Evolutionary conservation across 1,140 invertebrate genomes (phyloP).

Genomic region (Hycleus phaleratus): DNA sequence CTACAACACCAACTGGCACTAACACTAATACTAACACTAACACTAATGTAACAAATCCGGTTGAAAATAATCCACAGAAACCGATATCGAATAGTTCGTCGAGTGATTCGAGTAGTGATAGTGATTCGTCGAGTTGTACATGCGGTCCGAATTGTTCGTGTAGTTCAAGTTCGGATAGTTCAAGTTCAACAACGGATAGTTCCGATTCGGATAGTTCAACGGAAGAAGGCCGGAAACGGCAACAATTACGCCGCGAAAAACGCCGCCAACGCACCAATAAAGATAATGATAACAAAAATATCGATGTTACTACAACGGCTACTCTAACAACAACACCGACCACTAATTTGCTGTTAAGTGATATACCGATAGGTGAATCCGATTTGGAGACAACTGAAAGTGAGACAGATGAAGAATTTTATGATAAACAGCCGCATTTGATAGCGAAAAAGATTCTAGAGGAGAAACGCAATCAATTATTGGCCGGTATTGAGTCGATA

Average conservation of each 20-base stretch:
- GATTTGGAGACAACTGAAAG: slow-evolving; percentile 76
- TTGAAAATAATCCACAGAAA: neutral
- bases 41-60: neutral
- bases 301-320: slow-evolving; percentile 46
- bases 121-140: slow-evolving; percentile 65
- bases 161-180: slow-evolving; percentile 50
- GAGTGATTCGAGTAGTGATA: slow-evolving; percentile 65
- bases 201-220: slow-evolving; percentile 60
- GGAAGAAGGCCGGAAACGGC: slow-evolving; percentile 45
- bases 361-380: slow-evolving; percentile 59
- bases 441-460: slow-evolving; percentile 59
- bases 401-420: slow-evolving; percentile 79
- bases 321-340: slow-evolving; percentile 26
- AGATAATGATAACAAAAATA: slow-evolving; percentile 25
- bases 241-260: slow-evolving; percentile 39
- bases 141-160: slow-evolving; percentile 74
- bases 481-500: slow-evolving; percentile 49
- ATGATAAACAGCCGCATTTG: slow-evolving; percentile 69
- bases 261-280: slow-evolving; percentile 38
- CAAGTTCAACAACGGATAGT: slow-evolving; percentile 56
- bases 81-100: slow-evolving; percentile 36
- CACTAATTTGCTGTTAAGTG: slow-evolving; percentile 14
- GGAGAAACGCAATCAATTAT: slow-evolving; percentile 63
- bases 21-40: too few relatives aligned
- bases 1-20: neutral